Evolutionary conservation across 2,888 invertebrate species (phyloP).

Genomic region (Penaeus monodon): DNA sequence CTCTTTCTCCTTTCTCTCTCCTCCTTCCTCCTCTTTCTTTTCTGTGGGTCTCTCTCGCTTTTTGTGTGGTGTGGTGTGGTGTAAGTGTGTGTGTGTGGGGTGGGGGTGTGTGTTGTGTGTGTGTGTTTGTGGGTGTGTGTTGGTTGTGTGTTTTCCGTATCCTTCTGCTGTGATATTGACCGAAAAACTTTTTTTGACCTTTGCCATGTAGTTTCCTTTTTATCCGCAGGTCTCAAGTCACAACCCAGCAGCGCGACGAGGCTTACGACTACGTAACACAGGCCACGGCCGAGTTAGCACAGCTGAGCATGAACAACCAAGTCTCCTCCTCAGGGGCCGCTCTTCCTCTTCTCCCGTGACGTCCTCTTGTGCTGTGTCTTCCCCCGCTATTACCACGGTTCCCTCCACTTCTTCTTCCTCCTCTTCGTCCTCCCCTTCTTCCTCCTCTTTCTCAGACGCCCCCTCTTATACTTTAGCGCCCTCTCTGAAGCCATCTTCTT

Average conservation of each 20-base stretch:
- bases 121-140: too few species aligned
- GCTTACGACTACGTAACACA: constrained; percentile 40
- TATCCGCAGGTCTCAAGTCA: constrained; percentile 31
- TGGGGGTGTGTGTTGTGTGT: too few species aligned
- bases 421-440: constrained; percentile 2
- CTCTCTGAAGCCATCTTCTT: neutral
- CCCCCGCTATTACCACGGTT: constrained; percentile 1
- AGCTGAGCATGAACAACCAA: neutral
- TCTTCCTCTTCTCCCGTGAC: neutral
- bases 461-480: neutral
- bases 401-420: neutral
- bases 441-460: neutral
- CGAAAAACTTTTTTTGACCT: too few species aligned
- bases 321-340: neutral
- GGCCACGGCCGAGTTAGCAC: constrained; percentile 37
- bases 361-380: neutral
- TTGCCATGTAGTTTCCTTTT: neutral
- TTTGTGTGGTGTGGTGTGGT: too few species aligned
- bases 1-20: too few species aligned
- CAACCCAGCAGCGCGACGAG: constrained; percentile 39
- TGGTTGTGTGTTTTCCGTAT: too few species aligned
- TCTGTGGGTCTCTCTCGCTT: too few species aligned
- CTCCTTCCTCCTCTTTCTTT: too few species aligned
- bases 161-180: too few species aligned
- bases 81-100: too few species aligned